Percentiles rank a stretch among this genome's conserved stretches.
These are phyloP conservation scores for Chaenogobius annularis DNA, from an alignment of 2,113 vertebrate genomes.

Conservation along the genomic window DNA sequence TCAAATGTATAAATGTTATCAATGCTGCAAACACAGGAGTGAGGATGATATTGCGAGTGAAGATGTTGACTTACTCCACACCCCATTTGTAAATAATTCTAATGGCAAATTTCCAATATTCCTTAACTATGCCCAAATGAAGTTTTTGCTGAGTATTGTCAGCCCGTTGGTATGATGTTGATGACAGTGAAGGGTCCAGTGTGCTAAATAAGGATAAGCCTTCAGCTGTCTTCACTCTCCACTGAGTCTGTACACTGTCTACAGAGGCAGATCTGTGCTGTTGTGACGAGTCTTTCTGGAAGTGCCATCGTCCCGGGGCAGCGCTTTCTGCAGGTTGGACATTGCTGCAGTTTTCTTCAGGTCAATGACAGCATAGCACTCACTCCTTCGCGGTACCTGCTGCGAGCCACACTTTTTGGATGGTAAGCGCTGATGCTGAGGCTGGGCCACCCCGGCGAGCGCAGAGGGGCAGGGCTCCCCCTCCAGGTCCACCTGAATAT, in stretches of 20 bases:
- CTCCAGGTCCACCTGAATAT: slow-evolving; percentile 98
- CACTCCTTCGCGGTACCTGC: slow-evolving; percentile 79
- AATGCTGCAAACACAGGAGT: slow-evolving; percentile 15
- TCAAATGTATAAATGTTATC: slow-evolving; percentile 6
- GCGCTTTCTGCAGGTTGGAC: slow-evolving; percentile 96
- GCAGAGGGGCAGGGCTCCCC: slow-evolving; percentile 74
- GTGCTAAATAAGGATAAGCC: slow-evolving; percentile 73
- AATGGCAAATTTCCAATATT: slow-evolving; percentile 61
- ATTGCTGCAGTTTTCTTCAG: slow-evolving; percentile 98
- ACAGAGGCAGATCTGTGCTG: slow-evolving; percentile 98
- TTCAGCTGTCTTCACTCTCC: slow-evolving; percentile 60
- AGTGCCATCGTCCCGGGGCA: slow-evolving; percentile 95
- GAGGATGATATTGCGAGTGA: slow-evolving; percentile 23
- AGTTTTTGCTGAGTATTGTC: slow-evolving; percentile 62
- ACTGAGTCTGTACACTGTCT: slow-evolving; percentile 62
- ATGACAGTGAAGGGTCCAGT: slow-evolving; percentile 75
- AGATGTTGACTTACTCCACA: slow-evolving; percentile 38
- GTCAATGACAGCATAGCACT: slow-evolving; percentile 96
- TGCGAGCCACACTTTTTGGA: slow-evolving; percentile 71
- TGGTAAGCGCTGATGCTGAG: slow-evolving; percentile 77
- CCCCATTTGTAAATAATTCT: slow-evolving; percentile 53
- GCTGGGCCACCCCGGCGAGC: slow-evolving; percentile 70
- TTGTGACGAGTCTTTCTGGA: slow-evolving; percentile 97
- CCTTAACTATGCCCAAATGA: slow-evolving; percentile 53
- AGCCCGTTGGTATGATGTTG: slow-evolving; percentile 60